These are phyloP conservation scores for Solen grandis DNA, from an alignment of 1,140 invertebrate species.

Conservation along the genomic window DNA sequence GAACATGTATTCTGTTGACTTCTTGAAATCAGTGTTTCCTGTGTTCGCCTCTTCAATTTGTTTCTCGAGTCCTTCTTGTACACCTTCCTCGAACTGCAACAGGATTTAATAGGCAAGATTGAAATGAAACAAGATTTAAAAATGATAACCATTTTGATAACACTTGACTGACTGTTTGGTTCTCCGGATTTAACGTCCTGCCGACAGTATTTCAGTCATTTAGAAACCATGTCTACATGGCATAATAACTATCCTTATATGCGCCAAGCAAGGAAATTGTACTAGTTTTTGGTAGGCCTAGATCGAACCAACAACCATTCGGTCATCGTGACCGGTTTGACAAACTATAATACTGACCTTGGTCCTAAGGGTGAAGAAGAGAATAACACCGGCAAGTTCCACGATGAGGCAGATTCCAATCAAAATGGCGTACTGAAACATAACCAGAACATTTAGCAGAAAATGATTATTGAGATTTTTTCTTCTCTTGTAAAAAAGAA, in stretches of 20 bases:
- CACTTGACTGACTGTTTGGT: too few species aligned
- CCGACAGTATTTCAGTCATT: too few species aligned
- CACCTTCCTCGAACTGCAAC: conserved; percentile 19
- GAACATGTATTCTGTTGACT: conserved; percentile 40
- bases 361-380: conserved; percentile 30
- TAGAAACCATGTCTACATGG: too few species aligned
- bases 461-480: neutral
- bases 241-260: too few species aligned
- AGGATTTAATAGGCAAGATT: too few species aligned
- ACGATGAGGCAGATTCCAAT: conserved; percentile 22
- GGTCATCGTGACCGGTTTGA: too few species aligned
- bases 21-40: conserved; percentile 11
- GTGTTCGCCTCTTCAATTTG: conserved; percentile 14
- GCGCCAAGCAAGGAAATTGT: too few species aligned
- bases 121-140: too few species aligned
- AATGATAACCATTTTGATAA: too few species aligned
- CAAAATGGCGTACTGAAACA: conserved; percentile 44
- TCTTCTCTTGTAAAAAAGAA: neutral
- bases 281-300: too few species aligned
- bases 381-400: conserved; percentile 49
- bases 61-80: conserved; percentile 23
- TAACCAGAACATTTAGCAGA: neutral
- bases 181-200: too few species aligned
- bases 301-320: too few species aligned
- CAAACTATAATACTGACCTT: conserved; percentile 48